These are phyloP conservation scores for Drosophila melanosoma DNA, from an alignment of 2,888 invertebrate genomes.

Conservation along the genomic window DNA sequence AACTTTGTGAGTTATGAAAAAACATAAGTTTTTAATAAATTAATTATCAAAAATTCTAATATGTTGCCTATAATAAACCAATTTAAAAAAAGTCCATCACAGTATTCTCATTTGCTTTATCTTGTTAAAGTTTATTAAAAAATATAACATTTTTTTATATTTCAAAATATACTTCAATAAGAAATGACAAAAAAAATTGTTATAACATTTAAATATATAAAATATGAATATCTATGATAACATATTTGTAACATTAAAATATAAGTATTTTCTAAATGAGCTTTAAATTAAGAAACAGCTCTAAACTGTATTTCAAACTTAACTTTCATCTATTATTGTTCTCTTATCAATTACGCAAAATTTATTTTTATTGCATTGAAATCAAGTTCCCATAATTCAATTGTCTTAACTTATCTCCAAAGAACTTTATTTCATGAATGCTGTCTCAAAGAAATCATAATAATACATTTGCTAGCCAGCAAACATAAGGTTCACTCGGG, in stretches of 20 bases:
- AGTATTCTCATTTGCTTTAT: background rate
- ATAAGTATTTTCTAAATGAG: background rate
- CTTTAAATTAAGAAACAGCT: background rate
- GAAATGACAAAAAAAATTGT: background rate
- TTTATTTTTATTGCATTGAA: background rate
- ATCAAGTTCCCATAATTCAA: background rate
- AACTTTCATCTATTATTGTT: background rate
- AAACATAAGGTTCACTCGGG: slow-evolving; percentile 7
- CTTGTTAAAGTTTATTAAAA: background rate
- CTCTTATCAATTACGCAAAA: background rate
- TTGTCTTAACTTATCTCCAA: background rate
- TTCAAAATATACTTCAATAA: background rate
- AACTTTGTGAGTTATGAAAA: background rate
- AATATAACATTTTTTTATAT: background rate
- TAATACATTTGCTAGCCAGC: background rate
- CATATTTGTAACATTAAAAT: background rate
- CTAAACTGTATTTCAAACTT: background rate
- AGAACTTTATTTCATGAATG: background rate
- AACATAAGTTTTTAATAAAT: background rate
- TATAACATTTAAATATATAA: no score
- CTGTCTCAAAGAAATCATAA: background rate
- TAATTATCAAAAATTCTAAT: background rate
- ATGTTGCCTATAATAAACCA: background rate
- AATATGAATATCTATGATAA: no score
- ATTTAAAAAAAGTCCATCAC: background rate